phyloP scores from a whole-genome alignment of 37 sponge, comb jelly and placozoan species.

The Cladorhizidae sp. region DNA sequence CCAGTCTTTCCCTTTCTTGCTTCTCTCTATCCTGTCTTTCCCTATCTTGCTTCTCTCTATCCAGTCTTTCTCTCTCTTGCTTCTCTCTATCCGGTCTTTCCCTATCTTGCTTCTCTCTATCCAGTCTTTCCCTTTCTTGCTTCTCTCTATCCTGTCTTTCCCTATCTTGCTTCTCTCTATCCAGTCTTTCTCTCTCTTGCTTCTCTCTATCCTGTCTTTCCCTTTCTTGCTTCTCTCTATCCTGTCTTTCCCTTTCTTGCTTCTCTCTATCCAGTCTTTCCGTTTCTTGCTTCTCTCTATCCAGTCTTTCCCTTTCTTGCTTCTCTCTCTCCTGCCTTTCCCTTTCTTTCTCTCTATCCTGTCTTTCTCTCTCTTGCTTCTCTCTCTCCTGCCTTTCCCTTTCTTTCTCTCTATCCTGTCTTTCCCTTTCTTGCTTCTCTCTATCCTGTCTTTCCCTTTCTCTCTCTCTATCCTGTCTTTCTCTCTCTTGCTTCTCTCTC shows the following conservation, averaged over 20 bases:
- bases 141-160: neutral
- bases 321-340: conserved; percentile 4
- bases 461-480: neutral
- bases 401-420: neutral
- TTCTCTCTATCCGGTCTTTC: too few species aligned
- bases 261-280: neutral
- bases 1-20: neutral
- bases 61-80: neutral
- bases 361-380: neutral
- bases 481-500: neutral
- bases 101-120: neutral
- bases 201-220: neutral
- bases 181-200: neutral
- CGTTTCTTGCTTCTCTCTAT: neutral
- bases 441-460: neutral
- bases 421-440: conserved; percentile 7
- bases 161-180: neutral
- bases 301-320: neutral
- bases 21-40: neutral
- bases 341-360: neutral
- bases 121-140: too few species aligned
- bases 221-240: conserved; percentile 5
- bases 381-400: neutral
- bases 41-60: neutral
- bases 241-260: conserved; percentile 11